Evolutionary conservation across 2,888 invertebrate species (phyloP).

Genomic region (Colostygia pectinataria): DNA sequence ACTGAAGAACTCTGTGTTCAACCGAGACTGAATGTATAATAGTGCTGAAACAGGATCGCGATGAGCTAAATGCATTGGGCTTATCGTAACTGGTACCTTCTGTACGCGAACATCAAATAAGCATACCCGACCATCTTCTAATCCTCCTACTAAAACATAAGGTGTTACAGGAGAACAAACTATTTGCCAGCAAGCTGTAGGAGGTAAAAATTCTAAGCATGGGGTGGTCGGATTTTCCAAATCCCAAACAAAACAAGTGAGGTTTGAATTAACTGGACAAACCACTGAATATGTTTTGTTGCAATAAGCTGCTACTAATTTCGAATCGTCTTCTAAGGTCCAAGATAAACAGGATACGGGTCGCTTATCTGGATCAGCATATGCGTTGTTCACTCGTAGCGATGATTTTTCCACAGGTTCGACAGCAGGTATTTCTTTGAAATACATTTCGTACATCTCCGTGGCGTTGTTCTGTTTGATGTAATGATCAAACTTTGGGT

Average conservation of each 20-base stretch:
- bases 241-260: constrained; percentile 86
- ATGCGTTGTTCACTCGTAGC: constrained; percentile 84
- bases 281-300: constrained; percentile 46
- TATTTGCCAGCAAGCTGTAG: constrained; percentile 55
- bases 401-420: constrained; percentile 73
- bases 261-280: constrained; percentile 49
- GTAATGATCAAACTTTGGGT: constrained; percentile 82
- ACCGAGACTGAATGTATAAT: constrained; percentile 81
- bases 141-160: constrained; percentile 49
- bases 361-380: constrained; percentile 77
- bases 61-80: constrained; percentile 65
- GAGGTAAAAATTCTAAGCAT: constrained; percentile 41
- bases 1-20: constrained; percentile 83
- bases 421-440: constrained; percentile 74
- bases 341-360: constrained; percentile 84
- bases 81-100: constrained; percentile 86
- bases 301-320: constrained; percentile 85
- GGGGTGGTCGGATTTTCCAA: constrained; percentile 62
- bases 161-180: constrained; percentile 48
- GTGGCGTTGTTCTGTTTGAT: constrained; percentile 89
- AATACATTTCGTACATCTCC: constrained; percentile 89
- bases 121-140: constrained; percentile 59
- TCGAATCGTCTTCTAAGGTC: constrained; percentile 84
- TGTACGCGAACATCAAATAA: constrained; percentile 90
- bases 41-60: constrained; percentile 80